Evolutionary conservation across 2,888 invertebrate species (phyloP).

Genomic region (Incurvaria masculella): DNA sequence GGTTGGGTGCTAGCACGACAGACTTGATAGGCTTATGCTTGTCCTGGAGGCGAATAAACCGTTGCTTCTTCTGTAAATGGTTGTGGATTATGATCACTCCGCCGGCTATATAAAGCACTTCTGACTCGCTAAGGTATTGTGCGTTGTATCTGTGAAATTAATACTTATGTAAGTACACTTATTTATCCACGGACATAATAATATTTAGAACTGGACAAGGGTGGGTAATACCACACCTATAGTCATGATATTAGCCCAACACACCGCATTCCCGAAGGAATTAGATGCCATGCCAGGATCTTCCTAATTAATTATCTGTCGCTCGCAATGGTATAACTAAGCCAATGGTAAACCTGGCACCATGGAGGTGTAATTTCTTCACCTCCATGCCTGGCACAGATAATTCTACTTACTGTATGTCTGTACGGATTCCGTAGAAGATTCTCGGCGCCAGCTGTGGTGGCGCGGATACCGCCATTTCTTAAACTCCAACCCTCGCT

Average conservation of each 20-base stretch:
- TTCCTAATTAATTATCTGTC: neutral
- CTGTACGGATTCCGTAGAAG: slow-evolving; percentile 63
- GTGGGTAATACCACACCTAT: no score
- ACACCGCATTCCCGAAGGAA: no score
- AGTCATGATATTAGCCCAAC: no score
- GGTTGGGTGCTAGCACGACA: slow-evolving; percentile 63
- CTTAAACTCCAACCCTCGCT: no score
- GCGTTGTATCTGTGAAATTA: slow-evolving; percentile 60
- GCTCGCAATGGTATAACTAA: no score
- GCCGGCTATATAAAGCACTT: slow-evolving; percentile 78
- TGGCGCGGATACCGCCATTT: slow-evolving; percentile 36
- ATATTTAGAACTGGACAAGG: no score
- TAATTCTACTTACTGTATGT: slow-evolving; percentile 54
- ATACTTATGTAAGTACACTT: neutral
- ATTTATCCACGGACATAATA: no score
- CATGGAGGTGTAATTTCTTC: no score
- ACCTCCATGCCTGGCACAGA: no score
- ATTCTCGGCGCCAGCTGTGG: slow-evolving; percentile 58
- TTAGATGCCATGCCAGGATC: no score
- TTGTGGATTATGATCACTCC: slow-evolving; percentile 74
- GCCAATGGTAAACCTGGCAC: no score
- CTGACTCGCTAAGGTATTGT: slow-evolving; percentile 69
- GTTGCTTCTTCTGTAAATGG: slow-evolving; percentile 67
- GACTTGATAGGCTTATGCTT: slow-evolving; percentile 63
- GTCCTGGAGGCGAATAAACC: slow-evolving; percentile 66